Percentiles rank a stretch among this genome's conserved stretches.
Conservation (phyloP, 2,113 vertebrate genomes). For the Redunca redunca region DNA sequence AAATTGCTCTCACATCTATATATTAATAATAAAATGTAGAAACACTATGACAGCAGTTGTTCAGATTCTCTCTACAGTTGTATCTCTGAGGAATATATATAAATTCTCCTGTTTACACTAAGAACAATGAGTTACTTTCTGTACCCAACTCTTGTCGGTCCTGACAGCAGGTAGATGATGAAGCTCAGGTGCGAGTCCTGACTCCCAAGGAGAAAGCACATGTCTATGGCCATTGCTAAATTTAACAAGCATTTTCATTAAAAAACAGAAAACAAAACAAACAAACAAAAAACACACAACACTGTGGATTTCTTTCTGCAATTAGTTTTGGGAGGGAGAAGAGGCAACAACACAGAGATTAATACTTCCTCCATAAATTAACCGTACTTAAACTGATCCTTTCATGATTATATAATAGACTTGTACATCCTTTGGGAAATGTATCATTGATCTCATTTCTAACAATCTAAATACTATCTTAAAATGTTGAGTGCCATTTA, state of each 20-base stretch:
- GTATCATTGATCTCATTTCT: background rate
- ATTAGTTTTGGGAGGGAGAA: background rate
- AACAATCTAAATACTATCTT: background rate
- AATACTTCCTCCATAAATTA: background rate
- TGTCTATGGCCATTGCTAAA: background rate
- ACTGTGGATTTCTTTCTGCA: background rate
- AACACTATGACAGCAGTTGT: background rate
- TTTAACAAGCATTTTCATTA: background rate
- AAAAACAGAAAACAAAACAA: background rate
- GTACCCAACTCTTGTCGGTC: fast-evolving
- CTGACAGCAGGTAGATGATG: background rate
- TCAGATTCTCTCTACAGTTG: background rate
- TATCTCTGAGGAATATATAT: background rate
- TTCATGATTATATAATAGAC: background rate
- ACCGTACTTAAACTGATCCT: background rate
- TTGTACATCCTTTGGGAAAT: background rate
- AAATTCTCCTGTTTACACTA: background rate
- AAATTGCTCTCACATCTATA: background rate
- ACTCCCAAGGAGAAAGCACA: background rate
- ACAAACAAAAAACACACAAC: background rate
- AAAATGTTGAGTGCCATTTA: background rate
- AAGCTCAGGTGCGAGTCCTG: background rate
- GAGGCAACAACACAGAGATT: background rate
- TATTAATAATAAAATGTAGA: constrained; percentile 32
- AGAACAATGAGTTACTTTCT: background rate